Base-by-base conservation (phyloP, 1,140 invertebrate genomes). In the Acarapis woodi region DNA sequence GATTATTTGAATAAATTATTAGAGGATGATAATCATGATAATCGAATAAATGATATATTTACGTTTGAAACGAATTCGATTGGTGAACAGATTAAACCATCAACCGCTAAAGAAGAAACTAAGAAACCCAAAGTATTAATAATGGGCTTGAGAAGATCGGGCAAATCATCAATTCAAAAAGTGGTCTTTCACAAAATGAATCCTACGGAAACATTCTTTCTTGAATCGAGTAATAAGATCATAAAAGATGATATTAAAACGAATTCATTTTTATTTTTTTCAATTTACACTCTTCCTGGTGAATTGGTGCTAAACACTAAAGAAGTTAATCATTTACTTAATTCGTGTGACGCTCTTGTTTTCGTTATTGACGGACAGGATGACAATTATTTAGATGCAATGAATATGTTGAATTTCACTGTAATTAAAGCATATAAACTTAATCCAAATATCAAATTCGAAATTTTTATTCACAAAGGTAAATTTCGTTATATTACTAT, bases 151-250 rank as follows among this genome's bases (percentile, higher is more conserved):
- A 63, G 83, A 52, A 73, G 82, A 53, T 94, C 87, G 56, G 93
- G 93, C 40, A 99, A 99, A 60, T 94, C 88, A n/a, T 97, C 90
- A 2, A 99, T 99, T 51, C 82, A 94, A 55, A 97, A 97, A 64
- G 93, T 99, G 6, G 90, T 99, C 9, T 99, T 99, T 59, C 88
- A 97, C 51, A 97, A 99, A 63, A 96, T 97, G 80, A 90, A 87
- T 9, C 93, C 93, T 5, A 97, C 96, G 61, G 90, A 99, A 61
- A 99, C 93, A 3, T 59, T 99, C n/a, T 97, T 97, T 49, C 59
- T 97, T 26, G 90, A 96, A 57, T 88, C 82, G 46, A 99, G 88
- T 38, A 93, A 88, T 53, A 87, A 94, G 65, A 87, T 97, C 45
- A 76, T 88, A 2, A 94, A 93, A 62, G 85, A 96, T 60, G 82